These are phyloP conservation scores for Dolichoris vasculosae DNA, from an alignment of 1,140 invertebrate genomes.

Conservation along the genomic window DNA sequence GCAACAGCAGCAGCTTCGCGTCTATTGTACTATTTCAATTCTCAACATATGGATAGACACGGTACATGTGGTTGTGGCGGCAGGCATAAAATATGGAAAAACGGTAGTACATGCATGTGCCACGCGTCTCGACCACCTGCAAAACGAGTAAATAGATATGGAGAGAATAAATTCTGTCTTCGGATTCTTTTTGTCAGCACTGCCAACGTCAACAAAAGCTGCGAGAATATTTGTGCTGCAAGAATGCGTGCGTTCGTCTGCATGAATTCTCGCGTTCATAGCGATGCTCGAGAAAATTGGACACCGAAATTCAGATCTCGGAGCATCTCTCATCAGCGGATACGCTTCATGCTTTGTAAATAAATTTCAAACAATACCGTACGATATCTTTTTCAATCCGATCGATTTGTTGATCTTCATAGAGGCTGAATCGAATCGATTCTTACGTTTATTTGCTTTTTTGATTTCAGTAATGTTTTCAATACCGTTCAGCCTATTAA, in stretches of 20 bases:
- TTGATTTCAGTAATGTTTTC: not conserved
- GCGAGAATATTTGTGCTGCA: not conserved
- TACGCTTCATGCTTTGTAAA: not conserved
- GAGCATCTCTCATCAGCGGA: not conserved
- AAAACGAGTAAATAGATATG: slow-evolving; percentile 19
- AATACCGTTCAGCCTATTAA: not conserved
- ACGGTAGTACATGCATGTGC: not conserved
- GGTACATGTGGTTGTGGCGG: not conserved
- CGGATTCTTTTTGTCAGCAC: slow-evolving; percentile 20
- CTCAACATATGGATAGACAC: slow-evolving; percentile 39
- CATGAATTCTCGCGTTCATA: not conserved
- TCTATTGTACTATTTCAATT: slow-evolving; percentile 49
- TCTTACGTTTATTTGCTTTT: not conserved
- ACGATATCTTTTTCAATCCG: not conserved
- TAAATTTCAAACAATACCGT: not conserved
- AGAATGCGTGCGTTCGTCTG: not conserved
- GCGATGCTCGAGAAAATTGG: not conserved
- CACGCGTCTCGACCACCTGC: slow-evolving; percentile 9
- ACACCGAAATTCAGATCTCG: not conserved
- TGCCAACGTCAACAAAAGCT: not conserved
- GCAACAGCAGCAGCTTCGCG: not conserved
- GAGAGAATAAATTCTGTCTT: slow-evolving; percentile 35
- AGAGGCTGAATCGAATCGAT: too few species aligned
- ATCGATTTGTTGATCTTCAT: not conserved
- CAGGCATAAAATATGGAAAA: slow-evolving; percentile 48